Evolutionary conservation across 2,113 vertebrate species (phyloP), one percentile per base, ranked within the genome.

Genomic region (Melanotaenia duboulayi): DNA sequence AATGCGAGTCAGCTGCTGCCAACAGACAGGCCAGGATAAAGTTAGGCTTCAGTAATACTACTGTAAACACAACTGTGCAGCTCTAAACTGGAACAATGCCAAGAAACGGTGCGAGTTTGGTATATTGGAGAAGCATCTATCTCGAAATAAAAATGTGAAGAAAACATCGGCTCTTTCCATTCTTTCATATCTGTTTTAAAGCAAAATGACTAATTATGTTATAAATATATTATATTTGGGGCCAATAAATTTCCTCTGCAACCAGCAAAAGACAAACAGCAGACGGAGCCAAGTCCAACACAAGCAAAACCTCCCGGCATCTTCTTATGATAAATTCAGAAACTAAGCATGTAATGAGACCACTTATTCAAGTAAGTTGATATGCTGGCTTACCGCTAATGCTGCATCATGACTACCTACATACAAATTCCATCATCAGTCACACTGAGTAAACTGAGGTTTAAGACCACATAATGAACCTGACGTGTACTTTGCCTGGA

Each of bases 1-100:
- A 71, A 68, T 37, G 35, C 3, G 74, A 55, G 64, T 83, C 80
- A 78, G 78, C 78, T 85, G 87, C 57, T 84, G 62, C 57, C 10
- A 51, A 66, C 78, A 81, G 85, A 85, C 79, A 78, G 76, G 74
- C 80, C 32, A 24, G 82, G 80, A 86, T 91, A 58, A 87, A 61
- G 67, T 55, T 49, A 74, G 54, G 77, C 54, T 49, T 19, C 35
- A 55, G 67, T 80, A 78, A 85, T 63, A 37, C 80, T 17, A 7
- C 0, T 11, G 65, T 61, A 88, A 84, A 88, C 78, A 68, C 42
- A 50, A 70, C 65, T 9, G 42, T 4, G 22, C 60, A 61, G 62
- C 19, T n/a, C 77, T 81, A 70, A 69, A 63, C 37, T 65, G 74
- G 76, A 77, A 82, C 50, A 69, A 25, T 37, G 55, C 68, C 51